Base-by-base conservation (phyloP, 2,888 invertebrate species). In the Hololepta plana region DNA sequence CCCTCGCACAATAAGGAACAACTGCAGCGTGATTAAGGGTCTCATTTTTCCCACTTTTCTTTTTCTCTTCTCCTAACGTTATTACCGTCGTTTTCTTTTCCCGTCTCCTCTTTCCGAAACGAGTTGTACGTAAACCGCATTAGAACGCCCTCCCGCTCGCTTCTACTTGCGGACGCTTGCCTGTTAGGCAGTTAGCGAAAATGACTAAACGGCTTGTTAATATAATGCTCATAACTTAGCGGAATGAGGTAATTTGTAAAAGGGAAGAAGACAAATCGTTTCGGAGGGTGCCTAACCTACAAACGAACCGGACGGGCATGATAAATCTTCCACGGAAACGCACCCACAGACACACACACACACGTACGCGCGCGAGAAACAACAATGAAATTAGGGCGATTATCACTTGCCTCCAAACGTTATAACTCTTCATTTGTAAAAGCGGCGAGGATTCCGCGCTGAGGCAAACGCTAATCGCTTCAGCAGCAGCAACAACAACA, bases 361-460 rank as follows among this genome's bases (percentile, higher is more conserved):
- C 14, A 13, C 26, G 20, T 23, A 13, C 25, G 34, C 39, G 32
- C 35, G 41, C 43, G 42, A 41, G 44, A 38, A 42, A 41, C 38
- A 35, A 39, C 49, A 50, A 53, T 50, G 51, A 49, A 51, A 53
- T 53, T 54, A 54, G 14, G 32, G 43, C 47, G 51, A 54, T 54
- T 53, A 54, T 53, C 53, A 51, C 53, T 53, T 53, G 53, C 48
- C 53, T 47, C 41, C n/a, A 40, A 38, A 33, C 39, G 42, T 42
- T 50, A 48, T 47, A 47, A 52, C 49, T 51, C 49, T 49, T 51
- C 52, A 53, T 53, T 48, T 46, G 41, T 52, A n/a, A n/a, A n/a
- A 17, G 17, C 17, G 17, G n/a, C 7, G 17, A 17, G 17, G 17
- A 17, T 7, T 7, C 17, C 7, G 17, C n/a, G 17, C 7, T 17